Evolutionary conservation across 2,797 vertebrate genomes (phyloP), one percentile per base, ranked within the genome.

Genomic region (Champsocephalus gunnari): DNA sequence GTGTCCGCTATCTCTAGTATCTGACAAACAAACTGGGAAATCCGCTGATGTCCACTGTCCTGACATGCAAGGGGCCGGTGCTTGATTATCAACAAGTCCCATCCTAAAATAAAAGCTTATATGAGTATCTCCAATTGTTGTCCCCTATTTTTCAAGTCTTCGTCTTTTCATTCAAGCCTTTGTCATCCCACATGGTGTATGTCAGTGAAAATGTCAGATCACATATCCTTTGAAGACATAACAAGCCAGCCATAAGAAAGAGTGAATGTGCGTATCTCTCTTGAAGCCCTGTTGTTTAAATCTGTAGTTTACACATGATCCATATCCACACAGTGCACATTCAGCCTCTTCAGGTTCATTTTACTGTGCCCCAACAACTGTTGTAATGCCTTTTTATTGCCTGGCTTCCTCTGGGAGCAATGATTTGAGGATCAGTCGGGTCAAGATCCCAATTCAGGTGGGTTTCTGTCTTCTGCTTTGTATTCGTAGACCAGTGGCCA

Each of bases 1-100:
- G 87, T 84, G 84, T 89, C 75, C 60, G 69, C 60, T 83, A 80
- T 71, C 77, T 67, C 71, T 68, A 83, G 71, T 64, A 75, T 83
- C 80, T 83, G 81, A 88, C 76, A 76, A 76, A 67, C 44, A 88
- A 92, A 87, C 91, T 93, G 91, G 91, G 90, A 92, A 89, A 84
- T 63, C 79, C 38, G 47, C 75, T 48, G 13, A 66, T 38, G 67
- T 81, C 75, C 38, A 34, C 62, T 63, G 48, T 75, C 75, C 73
- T 76, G 79, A 82, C 71, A 75, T 63, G 66, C 57, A 56, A 70
- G 28, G 34, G 57, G 53, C 79, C 32, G 11, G 43, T 51, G 41
- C 69, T 55, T 60, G 43, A 55, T 56, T 58, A 71, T 51, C 71
- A 66, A 49, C 49, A 71, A 49, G 64, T 66, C 66, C 56, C 73